These are phyloP conservation scores for Tetragonula clypearis DNA, from an alignment of 1,140 invertebrate species.

Conservation along the genomic window DNA sequence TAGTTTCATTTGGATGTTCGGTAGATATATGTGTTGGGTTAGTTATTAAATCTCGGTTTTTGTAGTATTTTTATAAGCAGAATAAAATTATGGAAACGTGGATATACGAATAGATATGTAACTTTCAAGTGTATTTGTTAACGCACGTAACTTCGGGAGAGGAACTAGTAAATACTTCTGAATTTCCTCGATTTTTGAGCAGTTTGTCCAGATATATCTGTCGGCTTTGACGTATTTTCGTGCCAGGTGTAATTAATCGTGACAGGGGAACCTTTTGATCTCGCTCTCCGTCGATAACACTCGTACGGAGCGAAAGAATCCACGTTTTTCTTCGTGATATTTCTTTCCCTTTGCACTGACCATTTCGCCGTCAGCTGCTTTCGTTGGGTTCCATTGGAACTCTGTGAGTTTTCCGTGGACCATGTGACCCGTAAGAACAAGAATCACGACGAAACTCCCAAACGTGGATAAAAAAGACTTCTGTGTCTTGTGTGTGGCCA, in stretches of 20 bases:
- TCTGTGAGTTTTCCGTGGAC: conserved; percentile 2
- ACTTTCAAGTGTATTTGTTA: not conserved
- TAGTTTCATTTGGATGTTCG: too few relatives aligned
- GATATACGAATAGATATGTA: too few relatives aligned
- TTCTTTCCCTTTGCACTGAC: not conserved
- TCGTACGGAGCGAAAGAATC: conserved; percentile 2
- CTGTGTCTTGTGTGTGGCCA: too few relatives aligned
- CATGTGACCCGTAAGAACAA: not conserved
- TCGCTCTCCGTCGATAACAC: not conserved
- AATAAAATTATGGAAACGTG: too few relatives aligned
- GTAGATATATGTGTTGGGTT: too few relatives aligned
- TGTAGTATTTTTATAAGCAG: too few relatives aligned
- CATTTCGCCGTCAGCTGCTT: not conserved
- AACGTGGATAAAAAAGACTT: not conserved
- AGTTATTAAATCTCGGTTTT: too few relatives aligned
- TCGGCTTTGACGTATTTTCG: not conserved
- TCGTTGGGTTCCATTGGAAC: not conserved
- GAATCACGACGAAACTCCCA: not conserved
- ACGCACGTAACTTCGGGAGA: too few relatives aligned
- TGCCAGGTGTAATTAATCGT: not conserved
- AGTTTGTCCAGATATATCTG: not conserved
- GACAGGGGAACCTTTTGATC: not conserved
- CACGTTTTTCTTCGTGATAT: not conserved
- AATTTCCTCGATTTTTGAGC: not conserved
- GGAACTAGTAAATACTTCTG: not conserved